phyloP scores from a whole-genome alignment of 2,797 vertebrate species.

The Picus viridis region DNA sequence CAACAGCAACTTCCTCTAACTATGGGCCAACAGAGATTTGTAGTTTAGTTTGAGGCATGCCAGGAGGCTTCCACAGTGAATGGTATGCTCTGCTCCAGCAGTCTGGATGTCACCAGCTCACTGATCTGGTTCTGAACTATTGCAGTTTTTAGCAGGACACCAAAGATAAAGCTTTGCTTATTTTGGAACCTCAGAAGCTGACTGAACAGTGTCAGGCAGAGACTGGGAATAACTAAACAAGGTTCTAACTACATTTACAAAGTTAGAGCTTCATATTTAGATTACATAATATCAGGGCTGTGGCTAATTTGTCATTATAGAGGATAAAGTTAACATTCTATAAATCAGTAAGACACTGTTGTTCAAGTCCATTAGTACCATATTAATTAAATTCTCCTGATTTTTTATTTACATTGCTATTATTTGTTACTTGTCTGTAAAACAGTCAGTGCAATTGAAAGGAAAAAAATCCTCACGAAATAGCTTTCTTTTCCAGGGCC shows the following conservation, averaged over 20 bases:
- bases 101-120: neutral
- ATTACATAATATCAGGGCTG: neutral
- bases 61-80: neutral
- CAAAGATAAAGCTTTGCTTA: neutral
- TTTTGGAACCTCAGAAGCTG: neutral
- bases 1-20: neutral
- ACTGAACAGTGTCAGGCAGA: neutral
- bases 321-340: neutral
- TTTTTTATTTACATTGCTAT: neutral
- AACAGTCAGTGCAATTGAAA: neutral
- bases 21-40: neutral
- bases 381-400: neutral
- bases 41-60: neutral
- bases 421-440: neutral
- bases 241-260: neutral
- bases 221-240: neutral
- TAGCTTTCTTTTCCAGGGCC: neutral
- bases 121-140: neutral
- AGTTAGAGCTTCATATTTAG: neutral
- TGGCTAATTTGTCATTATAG: neutral
- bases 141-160: neutral
- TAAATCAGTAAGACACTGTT: neutral
- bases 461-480: neutral
- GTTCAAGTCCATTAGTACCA: neutral
- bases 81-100: neutral